Base-by-base conservation (phyloP, 2,888 invertebrate genomes). In the Drosophila stalkeri region DNA sequence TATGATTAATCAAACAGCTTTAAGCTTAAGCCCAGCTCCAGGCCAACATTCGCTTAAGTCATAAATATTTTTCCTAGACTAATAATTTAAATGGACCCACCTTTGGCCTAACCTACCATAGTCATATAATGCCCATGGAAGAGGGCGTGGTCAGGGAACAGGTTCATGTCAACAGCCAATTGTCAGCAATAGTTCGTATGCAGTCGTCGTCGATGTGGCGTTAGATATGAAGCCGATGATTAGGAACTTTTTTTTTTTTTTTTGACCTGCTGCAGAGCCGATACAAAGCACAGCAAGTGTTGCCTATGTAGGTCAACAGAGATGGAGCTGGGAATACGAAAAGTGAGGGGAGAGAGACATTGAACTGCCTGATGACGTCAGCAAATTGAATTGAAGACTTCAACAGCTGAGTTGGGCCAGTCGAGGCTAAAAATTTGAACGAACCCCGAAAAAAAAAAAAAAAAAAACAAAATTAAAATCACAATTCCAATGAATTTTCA, bases 341-440 rank as follows among this genome's bases (percentile, higher is more conserved):
- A 8, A 14, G 72, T 16, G 18, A 0, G 27, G 5, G 27, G 27
- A 27, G 16, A 18, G 44, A 39, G 44, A 47, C 51, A 70, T 44
- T 62, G 35, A 64, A 56, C 70, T 77, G 65, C 46, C 18, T 33
- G 41, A 74, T 80, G 80, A 79, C 79, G 79, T 81, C 82, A 81
- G 52, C 66, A 64, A 52, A 37, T 60, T 51, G 69, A 49, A 41
- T 57, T 54, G 20, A 60, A 47, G 51, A 51, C 51, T 60, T 68
- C n/a, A 43, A 41, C 27, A 65, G 44, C 49, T 52, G 44, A 65
- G 37, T 66, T 54, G 52, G 31, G n/a, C 18, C 20, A 55, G 41
- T 59, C 75, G 49, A 74, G 70, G 60, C 18, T 69, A 60, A 72
- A 80, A 77, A 63, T 72, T 44, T 59, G 39, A 51, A 67, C 49